Evolutionary conservation across 2,797 vertebrate genomes (phyloP), one percentile per base, ranked within the genome.

Genomic region (Novumbra hubbsi): DNA sequence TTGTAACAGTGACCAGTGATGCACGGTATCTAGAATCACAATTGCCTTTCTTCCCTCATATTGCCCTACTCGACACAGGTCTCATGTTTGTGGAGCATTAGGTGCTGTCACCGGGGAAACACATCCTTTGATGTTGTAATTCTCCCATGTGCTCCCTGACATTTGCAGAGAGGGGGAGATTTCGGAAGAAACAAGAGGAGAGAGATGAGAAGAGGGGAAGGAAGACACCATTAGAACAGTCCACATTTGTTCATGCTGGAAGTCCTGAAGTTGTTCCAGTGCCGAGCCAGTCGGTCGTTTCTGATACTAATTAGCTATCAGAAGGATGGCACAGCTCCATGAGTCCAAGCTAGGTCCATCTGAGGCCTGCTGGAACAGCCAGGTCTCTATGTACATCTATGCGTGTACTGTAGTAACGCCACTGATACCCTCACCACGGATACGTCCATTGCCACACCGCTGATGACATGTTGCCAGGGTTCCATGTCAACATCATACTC

Each of bases 251-350:
- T 87, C 82, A 83, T 75, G 80, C 85, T 87, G 84, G 76, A 89
- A 86, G 88, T 91, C 19, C 19, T 88, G 86, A 90, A 90, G 82
- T 91, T 90, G 83, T 88, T 91, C 87, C 88, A 82, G 88, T 81
- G 79, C 88, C 82, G 86, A 0, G 0, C 87, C 83, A 90, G 89
- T 86, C 90, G 73, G 89, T 85, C 89, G 75, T 90, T 94, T 93
- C 78, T 81, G 88, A 85, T 86, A 85, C 86, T 91, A 91, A 90
- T 90, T 91, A 92, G 87, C 86, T 85, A 90, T 90, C 87, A 89
- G 86, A 91, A 83, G 76, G 84, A 82, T 89, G 87, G 88, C 87
- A 89, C 77, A 83, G 73, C 78, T 85, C 72, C 83, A 78, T 34
- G 45, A 64, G 50, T 41, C 32, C 34, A 38, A 76, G 83, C 52